Conservation (phyloP, 2,888 invertebrate species). For the Tenodera sinensis region DNA sequence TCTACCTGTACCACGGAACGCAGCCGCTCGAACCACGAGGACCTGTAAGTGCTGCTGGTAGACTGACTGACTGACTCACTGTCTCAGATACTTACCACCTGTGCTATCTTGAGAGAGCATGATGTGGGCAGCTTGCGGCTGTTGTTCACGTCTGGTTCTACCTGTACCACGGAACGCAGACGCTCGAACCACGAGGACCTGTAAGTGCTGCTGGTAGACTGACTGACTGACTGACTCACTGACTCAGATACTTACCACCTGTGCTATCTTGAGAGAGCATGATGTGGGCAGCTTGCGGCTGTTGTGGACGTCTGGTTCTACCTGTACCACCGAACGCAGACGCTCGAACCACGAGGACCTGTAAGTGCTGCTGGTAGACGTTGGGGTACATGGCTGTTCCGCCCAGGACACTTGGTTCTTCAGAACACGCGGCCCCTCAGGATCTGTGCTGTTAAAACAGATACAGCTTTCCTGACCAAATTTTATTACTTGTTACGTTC, state of each 20-base stretch:
- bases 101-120: not conserved
- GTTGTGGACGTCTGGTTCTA: not conserved
- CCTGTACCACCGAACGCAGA: not conserved
- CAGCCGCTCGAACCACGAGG: too few species aligned
- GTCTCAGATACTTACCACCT: not conserved
- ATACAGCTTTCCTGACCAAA: too few species aligned
- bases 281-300: not conserved
- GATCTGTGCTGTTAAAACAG: not conserved
- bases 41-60: too few species aligned
- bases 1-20: too few species aligned
- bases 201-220: not conserved
- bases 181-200: too few species aligned
- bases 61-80: too few species aligned
- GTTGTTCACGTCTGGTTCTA: not conserved
- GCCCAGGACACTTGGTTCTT: not conserved
- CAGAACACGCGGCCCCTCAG: not conserved
- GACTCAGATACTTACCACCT: not conserved
- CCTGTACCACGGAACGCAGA: not conserved
- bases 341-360: not conserved
- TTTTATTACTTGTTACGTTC: too few species aligned
- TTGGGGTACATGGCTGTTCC: not conserved
- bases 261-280: not conserved
- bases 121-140: not conserved
- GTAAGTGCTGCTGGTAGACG: not conserved
- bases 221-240: too few species aligned